Conservation (phyloP, 2,888 invertebrate species). For the Microctonus brassicae region DNA sequence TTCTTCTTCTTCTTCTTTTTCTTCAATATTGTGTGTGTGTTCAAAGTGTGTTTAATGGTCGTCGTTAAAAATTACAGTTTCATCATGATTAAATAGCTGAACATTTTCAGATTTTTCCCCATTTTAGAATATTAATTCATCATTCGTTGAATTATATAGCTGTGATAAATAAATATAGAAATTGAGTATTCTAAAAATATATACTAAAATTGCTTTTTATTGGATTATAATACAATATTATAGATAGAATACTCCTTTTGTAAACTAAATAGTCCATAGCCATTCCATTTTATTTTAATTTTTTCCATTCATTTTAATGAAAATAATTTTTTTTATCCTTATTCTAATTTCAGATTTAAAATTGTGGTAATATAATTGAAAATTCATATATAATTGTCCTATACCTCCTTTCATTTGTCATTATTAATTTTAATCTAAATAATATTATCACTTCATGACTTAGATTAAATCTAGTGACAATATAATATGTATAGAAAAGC, state of each 20-base stretch:
- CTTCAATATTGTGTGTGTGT: background rate
- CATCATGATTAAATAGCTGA: background rate
- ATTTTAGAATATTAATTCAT: background rate
- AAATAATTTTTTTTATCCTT: background rate
- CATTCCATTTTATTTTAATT: background rate
- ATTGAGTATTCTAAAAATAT: background rate
- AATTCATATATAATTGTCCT: background rate
- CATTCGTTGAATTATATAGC: background rate
- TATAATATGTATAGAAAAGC: slow-evolving; percentile 35
- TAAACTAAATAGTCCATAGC: no score
- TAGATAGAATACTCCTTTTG: no score
- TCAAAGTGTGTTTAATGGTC: background rate
- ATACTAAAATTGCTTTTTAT: background rate
- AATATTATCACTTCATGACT: background rate
- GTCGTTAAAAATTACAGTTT: background rate
- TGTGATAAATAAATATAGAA: background rate
- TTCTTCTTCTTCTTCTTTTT: background rate
- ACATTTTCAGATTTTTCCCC: background rate
- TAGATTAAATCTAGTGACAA: slow-evolving; percentile 32
- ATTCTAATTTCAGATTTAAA: background rate
- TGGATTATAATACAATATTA: no score
- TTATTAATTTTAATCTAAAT: background rate
- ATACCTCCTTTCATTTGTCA: background rate
- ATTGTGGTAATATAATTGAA: background rate
- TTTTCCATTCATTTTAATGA: background rate